phyloP scores from a whole-genome alignment of 2,797 vertebrate genomes.

The Acanthornis magna region DNA sequence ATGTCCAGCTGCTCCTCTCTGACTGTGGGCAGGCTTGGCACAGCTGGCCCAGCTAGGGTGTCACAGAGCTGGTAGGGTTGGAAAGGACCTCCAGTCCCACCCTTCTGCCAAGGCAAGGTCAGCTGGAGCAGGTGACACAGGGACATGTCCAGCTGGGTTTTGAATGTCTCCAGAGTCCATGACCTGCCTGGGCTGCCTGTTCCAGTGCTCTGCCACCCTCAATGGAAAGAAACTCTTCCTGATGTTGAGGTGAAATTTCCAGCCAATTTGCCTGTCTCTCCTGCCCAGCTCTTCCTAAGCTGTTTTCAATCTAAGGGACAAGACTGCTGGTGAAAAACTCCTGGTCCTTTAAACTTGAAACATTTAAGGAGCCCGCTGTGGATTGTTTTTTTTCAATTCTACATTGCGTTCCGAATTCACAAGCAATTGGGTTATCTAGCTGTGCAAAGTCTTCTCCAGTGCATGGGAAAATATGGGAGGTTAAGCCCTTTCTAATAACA shows the following conservation, averaged over 20 bases:
- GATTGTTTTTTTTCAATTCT: background rate
- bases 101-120: background rate
- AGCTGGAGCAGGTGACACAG: background rate
- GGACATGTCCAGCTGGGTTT: background rate
- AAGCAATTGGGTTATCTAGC: background rate
- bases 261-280: background rate
- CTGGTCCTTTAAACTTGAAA: background rate
- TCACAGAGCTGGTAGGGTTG: background rate
- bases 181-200: background rate
- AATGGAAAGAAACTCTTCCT: background rate
- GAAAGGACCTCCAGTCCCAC: background rate
- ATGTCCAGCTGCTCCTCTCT: rapidly evolving
- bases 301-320: background rate
- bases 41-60: rapidly evolving
- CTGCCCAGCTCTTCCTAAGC: background rate
- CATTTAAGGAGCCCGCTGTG: background rate
- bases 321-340: background rate
- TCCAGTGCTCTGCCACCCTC: background rate
- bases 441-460: background rate
- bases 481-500: background rate
- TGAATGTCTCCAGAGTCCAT: background rate
- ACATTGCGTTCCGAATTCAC: background rate
- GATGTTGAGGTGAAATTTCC: background rate
- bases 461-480: background rate
- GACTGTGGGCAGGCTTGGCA: background rate